phyloP scores from a whole-genome alignment of 2,113 vertebrate species.

The Psilopogon haemacephalus region DNA sequence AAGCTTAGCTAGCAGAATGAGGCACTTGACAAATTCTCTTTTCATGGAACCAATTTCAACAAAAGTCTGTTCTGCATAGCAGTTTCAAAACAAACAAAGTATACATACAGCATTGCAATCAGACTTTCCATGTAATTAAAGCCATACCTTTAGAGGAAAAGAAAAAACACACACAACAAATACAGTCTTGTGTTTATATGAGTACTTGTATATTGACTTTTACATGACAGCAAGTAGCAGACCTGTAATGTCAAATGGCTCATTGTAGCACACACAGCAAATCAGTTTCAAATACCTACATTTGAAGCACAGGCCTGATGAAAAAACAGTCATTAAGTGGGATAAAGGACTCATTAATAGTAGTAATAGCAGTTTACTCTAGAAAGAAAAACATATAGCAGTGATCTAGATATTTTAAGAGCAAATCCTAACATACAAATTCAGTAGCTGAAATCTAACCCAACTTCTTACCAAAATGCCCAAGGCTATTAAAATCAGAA shows the following conservation, averaged over 20 bases:
- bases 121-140: background rate
- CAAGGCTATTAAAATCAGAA: background rate
- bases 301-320: background rate
- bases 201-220: background rate
- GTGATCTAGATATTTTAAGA: background rate
- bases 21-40: background rate
- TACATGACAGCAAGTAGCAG: background rate
- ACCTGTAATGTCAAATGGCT: background rate
- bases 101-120: background rate
- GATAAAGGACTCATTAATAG: background rate
- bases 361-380: background rate
- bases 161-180: background rate
- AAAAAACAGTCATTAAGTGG: background rate
- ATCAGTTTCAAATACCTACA: background rate
- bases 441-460: background rate
- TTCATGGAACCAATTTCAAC: background rate
- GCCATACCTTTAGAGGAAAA: background rate
- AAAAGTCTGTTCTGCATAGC: background rate
- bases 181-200: background rate
- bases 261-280: background rate
- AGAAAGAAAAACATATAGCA: background rate
- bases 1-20: background rate
- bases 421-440: background rate
- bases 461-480: background rate
- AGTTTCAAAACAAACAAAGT: background rate